Base-by-base conservation (phyloP, 2,113 vertebrate species). In the Gallinago media region DNA sequence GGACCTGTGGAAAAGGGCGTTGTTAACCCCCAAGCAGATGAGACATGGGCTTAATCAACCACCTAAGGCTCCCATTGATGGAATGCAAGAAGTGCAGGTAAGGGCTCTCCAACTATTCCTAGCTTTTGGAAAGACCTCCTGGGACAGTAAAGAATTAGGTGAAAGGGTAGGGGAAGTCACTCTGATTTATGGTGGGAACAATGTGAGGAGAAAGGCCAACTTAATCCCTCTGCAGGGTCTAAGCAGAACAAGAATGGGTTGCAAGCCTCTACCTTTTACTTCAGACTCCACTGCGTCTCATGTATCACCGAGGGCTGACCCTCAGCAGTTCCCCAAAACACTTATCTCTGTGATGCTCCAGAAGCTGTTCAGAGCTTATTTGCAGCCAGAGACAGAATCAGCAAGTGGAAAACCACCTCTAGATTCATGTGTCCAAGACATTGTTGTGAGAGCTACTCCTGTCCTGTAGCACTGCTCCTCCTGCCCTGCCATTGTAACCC, bases 101-200 rank as follows among this genome's bases (percentile, higher is more conserved):
- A 96, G 93, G 65, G 70, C 29, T 84, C n/a, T 89, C 31, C 66
- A 79, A n/a, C 31, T 89, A 32, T 72, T 94, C 42, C 27, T 81
- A 46, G 40, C 40, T 84, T 86, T 84, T 68, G 66, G 58, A 89
- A 94, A 85, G 52, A 31, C 23, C 58, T 91, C 17, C 26, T 56
- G 52, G 40, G 44, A 72, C 56, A 67, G 61, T 59, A 56, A 65
- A 94, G 32, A 78, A 19, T 26, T 84, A 55, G 40, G 18, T 80
- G 25, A 8, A 26, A 82, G 31, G 80, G 36, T 70, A 84, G 65
- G n/a, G 78, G 58, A 72, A 93, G 12, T 54, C 67, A 32, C 12
- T 62, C 27, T 65, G 49, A 59, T 74, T 91, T 78, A 46, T 54
- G 44, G 32, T 86, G 31, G 59, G 31, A 90, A 19, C 22, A 84